phyloP scores from a whole-genome alignment of 2,797 vertebrate genomes.

The Phylloscopus collybita region DNA sequence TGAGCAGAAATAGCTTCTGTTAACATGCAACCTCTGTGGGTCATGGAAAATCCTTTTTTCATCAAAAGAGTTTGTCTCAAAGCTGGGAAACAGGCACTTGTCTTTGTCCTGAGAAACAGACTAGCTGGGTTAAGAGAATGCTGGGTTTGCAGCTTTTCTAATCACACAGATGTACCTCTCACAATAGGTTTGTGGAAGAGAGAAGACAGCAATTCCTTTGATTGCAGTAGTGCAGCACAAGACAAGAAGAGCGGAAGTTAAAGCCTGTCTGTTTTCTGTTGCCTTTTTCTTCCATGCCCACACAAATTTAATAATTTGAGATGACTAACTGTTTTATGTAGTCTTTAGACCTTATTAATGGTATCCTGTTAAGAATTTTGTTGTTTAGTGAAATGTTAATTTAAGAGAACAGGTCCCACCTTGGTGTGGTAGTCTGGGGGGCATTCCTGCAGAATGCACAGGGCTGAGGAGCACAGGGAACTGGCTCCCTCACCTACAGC shows the following conservation, averaged over 20 bases:
- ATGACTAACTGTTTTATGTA: accelerated
- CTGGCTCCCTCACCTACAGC: accelerated
- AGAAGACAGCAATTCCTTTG: neutral
- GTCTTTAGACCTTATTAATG: neutral
- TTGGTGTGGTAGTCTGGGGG: neutral
- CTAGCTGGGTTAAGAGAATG: neutral
- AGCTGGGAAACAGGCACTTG: neutral
- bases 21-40: neutral
- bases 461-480: accelerated
- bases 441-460: accelerated
- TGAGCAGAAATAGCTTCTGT: neutral
- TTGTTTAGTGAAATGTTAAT: neutral
- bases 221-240: neutral
- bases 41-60: neutral
- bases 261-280: neutral
- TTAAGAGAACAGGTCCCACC: neutral
- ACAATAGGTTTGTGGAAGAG: neutral
- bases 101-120: neutral
- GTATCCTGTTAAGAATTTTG: neutral
- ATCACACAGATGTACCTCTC: neutral
- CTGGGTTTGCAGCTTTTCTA: neutral
- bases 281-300: neutral
- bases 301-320: neutral
- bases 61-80: neutral
- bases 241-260: neutral